Evolutionary conservation across 2,113 vertebrate species (phyloP).

Genomic region (Tautogolabrus adspersus): DNA sequence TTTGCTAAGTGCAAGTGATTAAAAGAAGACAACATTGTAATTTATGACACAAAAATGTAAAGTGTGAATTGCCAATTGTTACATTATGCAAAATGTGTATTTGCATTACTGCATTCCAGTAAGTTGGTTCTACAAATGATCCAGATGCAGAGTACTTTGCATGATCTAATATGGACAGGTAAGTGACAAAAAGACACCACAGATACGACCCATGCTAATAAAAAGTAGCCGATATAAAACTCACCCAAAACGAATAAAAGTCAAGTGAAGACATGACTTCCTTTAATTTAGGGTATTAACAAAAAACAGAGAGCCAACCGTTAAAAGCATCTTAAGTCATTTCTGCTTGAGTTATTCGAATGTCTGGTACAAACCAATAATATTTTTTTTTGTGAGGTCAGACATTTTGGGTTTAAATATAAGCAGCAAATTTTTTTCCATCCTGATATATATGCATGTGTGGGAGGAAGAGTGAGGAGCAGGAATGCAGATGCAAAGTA

Average conservation of each 20-base stretch:
- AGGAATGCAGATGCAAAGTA: conserved; percentile 50
- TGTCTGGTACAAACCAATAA: conserved; percentile 34
- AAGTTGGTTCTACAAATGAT: neutral
- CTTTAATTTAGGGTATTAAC: neutral
- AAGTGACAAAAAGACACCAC: too few species aligned
- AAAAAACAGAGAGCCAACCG: neutral
- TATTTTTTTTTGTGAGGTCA: conserved; percentile 15
- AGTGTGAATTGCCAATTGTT: neutral
- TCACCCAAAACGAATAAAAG: too few species aligned
- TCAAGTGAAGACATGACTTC: too few species aligned
- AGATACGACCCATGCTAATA: too few species aligned
- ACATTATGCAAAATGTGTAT: neutral
- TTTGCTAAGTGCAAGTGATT: conserved; percentile 17
- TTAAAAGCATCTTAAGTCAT: conserved; percentile 20
- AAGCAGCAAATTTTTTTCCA: conserved; percentile 65
- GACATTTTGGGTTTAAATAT: conserved; percentile 71
- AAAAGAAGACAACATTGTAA: conserved; percentile 20
- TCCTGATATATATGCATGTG: conserved; percentile 64
- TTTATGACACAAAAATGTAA: conserved; percentile 6
- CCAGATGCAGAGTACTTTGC: neutral
- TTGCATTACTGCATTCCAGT: conserved; percentile 33
- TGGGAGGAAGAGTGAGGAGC: conserved; percentile 70
- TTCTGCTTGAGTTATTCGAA: conserved; percentile 35
- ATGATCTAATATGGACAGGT: too few species aligned
- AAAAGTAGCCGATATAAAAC: neutral